These are phyloP conservation scores for Distichodus sexfasciatus DNA, from an alignment of 2,797 vertebrate species.

Conservation along the genomic window DNA sequence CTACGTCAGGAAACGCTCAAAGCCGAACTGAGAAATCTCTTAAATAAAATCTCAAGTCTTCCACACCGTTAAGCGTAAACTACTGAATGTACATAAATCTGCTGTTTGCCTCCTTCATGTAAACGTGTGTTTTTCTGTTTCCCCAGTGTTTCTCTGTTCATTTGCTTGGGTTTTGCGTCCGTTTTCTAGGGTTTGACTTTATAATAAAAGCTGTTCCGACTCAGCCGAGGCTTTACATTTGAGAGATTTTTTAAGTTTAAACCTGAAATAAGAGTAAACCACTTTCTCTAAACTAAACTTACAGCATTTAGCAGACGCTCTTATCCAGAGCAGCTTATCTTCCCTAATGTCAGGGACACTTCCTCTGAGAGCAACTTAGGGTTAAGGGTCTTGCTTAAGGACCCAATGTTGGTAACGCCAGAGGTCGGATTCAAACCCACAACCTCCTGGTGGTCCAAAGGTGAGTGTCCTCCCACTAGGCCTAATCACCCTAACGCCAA, in stretches of 20 bases:
- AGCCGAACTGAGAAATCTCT: slow-evolving; percentile 47
- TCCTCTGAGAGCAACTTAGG: too few relatives aligned
- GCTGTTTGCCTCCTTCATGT: slow-evolving; percentile 61
- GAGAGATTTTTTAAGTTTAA: not conserved
- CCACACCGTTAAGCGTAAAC: slow-evolving; percentile 55
- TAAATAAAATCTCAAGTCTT: slow-evolving; percentile 62
- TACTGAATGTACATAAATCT: slow-evolving; percentile 72
- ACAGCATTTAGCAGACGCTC: too few relatives aligned
- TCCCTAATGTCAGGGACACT: too few relatives aligned
- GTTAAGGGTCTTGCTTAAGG: too few relatives aligned
- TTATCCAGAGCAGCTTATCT: too few relatives aligned
- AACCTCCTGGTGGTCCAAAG: too few relatives aligned
- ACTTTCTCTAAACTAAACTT: too few relatives aligned
- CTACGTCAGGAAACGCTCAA: slow-evolving; percentile 52
- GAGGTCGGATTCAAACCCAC: too few relatives aligned
- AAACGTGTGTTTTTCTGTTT: slow-evolving; percentile 54
- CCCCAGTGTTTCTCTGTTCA: not conserved
- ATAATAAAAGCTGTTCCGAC: slow-evolving; percentile 38
- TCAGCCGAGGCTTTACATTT: not conserved
- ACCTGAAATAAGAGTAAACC: too few relatives aligned
- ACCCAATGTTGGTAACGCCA: too few relatives aligned
- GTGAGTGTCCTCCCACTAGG: too few relatives aligned
- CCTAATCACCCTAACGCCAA: too few relatives aligned
- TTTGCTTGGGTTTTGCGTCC: slow-evolving; percentile 24
- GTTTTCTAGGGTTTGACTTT: slow-evolving; percentile 24